Percentiles rank a stretch among this genome's conserved stretches.
Evolutionary conservation across 2,113 vertebrate species (phyloP).

Genomic region (Anthoscopus minutus): DNA sequence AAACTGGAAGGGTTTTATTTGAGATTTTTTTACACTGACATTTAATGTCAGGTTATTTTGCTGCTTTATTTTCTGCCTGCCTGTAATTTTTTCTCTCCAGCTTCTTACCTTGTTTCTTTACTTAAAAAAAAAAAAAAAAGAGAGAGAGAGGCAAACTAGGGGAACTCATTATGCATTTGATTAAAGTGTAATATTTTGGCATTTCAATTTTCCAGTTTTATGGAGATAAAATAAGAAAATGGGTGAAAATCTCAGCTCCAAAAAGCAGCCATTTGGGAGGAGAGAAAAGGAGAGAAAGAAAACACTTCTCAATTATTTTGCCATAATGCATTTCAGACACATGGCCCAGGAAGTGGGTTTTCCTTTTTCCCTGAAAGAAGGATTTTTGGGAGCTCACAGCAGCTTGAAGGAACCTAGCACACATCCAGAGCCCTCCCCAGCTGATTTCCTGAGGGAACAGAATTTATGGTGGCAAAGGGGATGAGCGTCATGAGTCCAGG

Average conservation of each 20-base stretch:
- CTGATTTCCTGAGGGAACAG: not conserved
- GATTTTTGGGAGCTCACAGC: not conserved
- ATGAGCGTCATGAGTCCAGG: fast-evolving
- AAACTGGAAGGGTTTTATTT: not conserved
- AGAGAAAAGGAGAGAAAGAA: not conserved
- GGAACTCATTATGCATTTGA: not conserved
- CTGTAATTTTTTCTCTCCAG: not conserved
- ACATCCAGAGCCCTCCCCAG: not conserved
- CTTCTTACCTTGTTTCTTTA: not conserved
- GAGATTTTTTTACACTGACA: not conserved
- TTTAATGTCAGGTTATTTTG: not conserved
- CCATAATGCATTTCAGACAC: not conserved
- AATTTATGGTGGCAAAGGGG: not conserved
- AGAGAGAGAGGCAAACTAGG: not conserved
- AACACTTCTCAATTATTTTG: not conserved
- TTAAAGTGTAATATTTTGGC: not conserved
- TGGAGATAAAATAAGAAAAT: not conserved
- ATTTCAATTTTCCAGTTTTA: not conserved
- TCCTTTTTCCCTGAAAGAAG: not conserved
- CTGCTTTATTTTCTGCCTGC: not conserved
- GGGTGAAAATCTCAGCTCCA: not conserved
- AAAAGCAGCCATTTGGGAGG: not conserved
- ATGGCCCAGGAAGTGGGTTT: not conserved
- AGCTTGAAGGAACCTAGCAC: not conserved
- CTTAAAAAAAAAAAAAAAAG: not conserved